These are phyloP conservation scores for Leptinotarsa undecemlineata DNA, from an alignment of 1,140 invertebrate species.

Conservation along the genomic window DNA sequence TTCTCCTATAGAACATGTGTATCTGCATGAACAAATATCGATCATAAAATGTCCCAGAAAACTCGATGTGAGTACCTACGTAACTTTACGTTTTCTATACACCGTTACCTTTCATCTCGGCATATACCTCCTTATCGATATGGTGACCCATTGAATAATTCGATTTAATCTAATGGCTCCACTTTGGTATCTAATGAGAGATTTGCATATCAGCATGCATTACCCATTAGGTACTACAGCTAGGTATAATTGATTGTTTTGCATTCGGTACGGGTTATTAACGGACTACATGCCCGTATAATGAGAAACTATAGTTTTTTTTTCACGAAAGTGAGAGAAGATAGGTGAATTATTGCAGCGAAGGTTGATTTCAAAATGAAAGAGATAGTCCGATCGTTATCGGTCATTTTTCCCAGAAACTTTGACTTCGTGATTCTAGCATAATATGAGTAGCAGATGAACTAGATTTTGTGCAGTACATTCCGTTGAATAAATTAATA, in stretches of 20 bases:
- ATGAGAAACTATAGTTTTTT: neutral
- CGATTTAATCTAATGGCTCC: neutral
- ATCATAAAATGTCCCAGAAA: no score
- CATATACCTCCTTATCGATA: neutral
- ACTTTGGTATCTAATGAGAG: neutral
- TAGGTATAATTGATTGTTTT: neutral
- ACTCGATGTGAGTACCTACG: no score
- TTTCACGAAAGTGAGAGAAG: neutral
- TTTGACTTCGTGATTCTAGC: no score
- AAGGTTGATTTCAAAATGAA: neutral
- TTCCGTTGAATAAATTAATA: no score
- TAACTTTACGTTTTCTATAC: no score
- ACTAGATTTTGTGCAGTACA: no score
- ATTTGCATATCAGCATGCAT: neutral
- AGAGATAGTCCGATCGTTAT: no score
- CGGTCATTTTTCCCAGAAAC: no score
- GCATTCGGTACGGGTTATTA: neutral
- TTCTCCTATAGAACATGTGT: no score
- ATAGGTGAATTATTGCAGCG: neutral
- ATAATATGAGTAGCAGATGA: no score
- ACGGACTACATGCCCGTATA: neutral
- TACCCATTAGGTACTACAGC: neutral
- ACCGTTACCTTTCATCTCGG: no score
- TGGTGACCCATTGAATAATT: neutral
- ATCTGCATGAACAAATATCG: no score